phyloP scores from a whole-genome alignment of 2,888 invertebrate genomes.

The Dolomedes plantarius region DNA sequence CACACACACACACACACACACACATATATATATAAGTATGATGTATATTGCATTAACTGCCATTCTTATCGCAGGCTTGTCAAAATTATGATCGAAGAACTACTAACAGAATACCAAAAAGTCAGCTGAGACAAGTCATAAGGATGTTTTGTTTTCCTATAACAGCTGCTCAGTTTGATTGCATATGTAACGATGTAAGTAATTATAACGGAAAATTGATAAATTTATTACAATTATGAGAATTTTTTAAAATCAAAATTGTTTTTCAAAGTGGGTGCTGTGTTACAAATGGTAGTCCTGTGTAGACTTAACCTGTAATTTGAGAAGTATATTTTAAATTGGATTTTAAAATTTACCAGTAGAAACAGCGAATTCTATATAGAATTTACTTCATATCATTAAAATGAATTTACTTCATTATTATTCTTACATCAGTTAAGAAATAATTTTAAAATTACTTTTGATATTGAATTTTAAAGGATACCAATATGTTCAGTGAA shows the following conservation, averaged over 20 bases:
- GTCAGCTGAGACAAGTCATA: slow-evolving; percentile 53
- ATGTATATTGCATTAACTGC: no score
- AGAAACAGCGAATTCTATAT: no score
- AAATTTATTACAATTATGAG: not conserved
- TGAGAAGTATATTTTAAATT: no score
- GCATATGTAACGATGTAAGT: slow-evolving; percentile 35
- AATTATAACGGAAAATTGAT: not conserved
- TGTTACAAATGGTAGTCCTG: not conserved
- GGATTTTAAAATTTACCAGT: no score
- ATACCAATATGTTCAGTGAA: no score
- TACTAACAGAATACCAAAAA: slow-evolving; percentile 36
- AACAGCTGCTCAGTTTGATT: slow-evolving; percentile 52
- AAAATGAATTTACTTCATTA: not conserved
- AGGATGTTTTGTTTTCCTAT: slow-evolving; percentile 58
- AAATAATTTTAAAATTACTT: no score
- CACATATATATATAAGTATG: no score
- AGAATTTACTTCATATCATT: no score
- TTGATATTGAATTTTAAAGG: no score
- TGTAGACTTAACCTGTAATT: not conserved
- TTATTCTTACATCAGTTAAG: not conserved
- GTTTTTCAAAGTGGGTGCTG: not conserved
- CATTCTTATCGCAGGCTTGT: slow-evolving; percentile 44
- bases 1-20: no score
- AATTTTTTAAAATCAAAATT: not conserved
- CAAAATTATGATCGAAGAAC: slow-evolving; percentile 55